Conservation (phyloP, 1,140 invertebrate genomes). For the Pteromalus puparum region DNA sequence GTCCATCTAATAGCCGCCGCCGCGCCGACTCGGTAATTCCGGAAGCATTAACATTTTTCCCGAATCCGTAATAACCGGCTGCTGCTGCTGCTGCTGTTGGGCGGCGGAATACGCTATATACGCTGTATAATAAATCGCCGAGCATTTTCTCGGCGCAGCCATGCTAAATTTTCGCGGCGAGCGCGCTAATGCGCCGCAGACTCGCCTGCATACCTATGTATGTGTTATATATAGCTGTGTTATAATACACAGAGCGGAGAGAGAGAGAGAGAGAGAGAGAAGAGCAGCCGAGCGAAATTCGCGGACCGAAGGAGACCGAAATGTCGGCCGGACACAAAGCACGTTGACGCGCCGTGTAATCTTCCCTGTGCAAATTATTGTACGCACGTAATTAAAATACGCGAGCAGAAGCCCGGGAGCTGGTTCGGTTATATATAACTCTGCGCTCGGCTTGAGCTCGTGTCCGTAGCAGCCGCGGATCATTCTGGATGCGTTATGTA, state of each 20-base stretch:
- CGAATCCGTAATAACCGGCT: slow-evolving; percentile 7
- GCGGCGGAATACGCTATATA: not conserved
- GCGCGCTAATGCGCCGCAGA: not conserved
- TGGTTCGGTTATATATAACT: too few relatives aligned
- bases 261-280: not conserved
- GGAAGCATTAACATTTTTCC: slow-evolving; percentile 22
- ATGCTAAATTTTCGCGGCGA: not conserved
- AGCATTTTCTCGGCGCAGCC: not conserved
- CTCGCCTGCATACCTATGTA: not conserved
- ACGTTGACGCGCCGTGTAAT: slow-evolving; percentile 21
- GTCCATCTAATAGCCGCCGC: not conserved
- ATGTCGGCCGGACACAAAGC: not conserved
- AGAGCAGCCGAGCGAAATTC: not conserved
- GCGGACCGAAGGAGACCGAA: slow-evolving; percentile 3
- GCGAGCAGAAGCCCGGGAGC: not conserved
- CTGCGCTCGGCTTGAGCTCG: too few relatives aligned
- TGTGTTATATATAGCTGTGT: not conserved
- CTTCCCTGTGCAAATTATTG: slow-evolving; percentile 15
- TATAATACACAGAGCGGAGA: too few relatives aligned
- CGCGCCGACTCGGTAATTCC: not conserved
- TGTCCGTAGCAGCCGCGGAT: too few relatives aligned
- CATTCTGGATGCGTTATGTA: too few relatives aligned
- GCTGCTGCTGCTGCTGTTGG: not conserved
- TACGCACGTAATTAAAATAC: slow-evolving; percentile 28
- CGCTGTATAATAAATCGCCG: slow-evolving; percentile 27